These are phyloP conservation scores for Branchellion lobata DNA, from an alignment of 2,888 invertebrate species.

Conservation along the genomic window DNA sequence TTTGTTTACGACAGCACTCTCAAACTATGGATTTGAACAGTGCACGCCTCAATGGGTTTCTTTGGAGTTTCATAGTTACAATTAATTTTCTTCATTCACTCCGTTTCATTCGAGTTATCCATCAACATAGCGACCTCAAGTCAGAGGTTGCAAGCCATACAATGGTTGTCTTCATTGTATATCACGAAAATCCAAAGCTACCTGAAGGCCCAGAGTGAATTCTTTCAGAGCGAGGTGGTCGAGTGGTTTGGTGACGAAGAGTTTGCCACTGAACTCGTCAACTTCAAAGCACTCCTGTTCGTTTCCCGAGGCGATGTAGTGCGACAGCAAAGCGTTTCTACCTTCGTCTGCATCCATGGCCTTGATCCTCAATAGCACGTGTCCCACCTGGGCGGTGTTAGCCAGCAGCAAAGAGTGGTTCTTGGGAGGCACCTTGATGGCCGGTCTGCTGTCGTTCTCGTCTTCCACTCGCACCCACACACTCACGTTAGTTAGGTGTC, in stretches of 20 bases:
- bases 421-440: slow-evolving; percentile 19
- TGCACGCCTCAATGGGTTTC: no score
- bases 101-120: no score
- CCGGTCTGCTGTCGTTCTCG: slow-evolving; percentile 45
- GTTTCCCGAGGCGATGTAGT: slow-evolving; percentile 35
- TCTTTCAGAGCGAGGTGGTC: slow-evolving; percentile 18
- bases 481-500: slow-evolving; percentile 18
- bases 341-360: slow-evolving; percentile 32
- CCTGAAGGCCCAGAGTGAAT: slow-evolving; percentile 19
- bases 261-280: slow-evolving; percentile 28
- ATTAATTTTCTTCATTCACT: no score
- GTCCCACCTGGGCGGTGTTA: slow-evolving; percentile 28
- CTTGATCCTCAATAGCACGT: slow-evolving; percentile 31
- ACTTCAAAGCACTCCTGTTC: slow-evolving; percentile 25
- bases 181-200: no score
- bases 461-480: slow-evolving; percentile 42
- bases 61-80: no score
- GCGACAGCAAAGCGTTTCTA: slow-evolving; percentile 32
- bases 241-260: slow-evolving; percentile 24
- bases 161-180: no score
- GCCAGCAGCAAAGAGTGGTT: slow-evolving; percentile 39
- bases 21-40: no score
- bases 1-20: no score
- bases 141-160: no score
- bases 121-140: no score